Base-by-base conservation (phyloP, 2,888 invertebrate species). In the Ligdia adustata region DNA sequence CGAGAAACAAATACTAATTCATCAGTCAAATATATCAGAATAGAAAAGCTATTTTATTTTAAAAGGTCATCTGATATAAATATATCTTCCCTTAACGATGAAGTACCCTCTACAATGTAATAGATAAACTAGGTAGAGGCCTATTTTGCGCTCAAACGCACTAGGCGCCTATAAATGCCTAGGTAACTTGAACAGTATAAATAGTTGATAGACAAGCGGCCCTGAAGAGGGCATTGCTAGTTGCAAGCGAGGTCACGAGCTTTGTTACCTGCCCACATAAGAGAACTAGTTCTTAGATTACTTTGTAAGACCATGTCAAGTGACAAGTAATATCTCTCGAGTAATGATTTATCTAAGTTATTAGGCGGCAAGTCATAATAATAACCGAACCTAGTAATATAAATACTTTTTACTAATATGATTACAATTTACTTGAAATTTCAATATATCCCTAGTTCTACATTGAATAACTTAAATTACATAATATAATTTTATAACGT, bases 211-310 rank as follows among this genome's bases (percentile, higher is more conserved):
- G 33, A 28, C 20, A 16, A 1, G 4, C 28, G 38, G 14, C 48
- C 48, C 11, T 43, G 48, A 14, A 39, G 42, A 33, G 48, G 42
- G 48, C 38, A 38, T 27, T 49, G 42, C 37, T 48, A 42, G 48
- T 15, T 27, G 37, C 42, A 43, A 39, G 32, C 42, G 34, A 49
- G 48, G 48, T 38, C 48, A 13, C n/a, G n/a, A 4, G 28, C 22
- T 38, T 38, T 43, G 47, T 49, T 38, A 33, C 15, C 13, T 32
- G 16, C 48, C 38, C 33, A 38, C 48, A 33, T 29, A 33, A 28
- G 33, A 34, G 37, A 49, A 49, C 42, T 22, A 33, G 48, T 49
- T 42, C 42, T 39, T 18, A 31, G 35, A 16, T 28, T 11, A 27
- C 9, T 26, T n/a, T 13, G 20, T 27, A 15, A 28, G 9, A 39